phyloP scores from a whole-genome alignment of 53 echinoderm and acorn worm genomes.

The Arbacia lixula region DNA sequence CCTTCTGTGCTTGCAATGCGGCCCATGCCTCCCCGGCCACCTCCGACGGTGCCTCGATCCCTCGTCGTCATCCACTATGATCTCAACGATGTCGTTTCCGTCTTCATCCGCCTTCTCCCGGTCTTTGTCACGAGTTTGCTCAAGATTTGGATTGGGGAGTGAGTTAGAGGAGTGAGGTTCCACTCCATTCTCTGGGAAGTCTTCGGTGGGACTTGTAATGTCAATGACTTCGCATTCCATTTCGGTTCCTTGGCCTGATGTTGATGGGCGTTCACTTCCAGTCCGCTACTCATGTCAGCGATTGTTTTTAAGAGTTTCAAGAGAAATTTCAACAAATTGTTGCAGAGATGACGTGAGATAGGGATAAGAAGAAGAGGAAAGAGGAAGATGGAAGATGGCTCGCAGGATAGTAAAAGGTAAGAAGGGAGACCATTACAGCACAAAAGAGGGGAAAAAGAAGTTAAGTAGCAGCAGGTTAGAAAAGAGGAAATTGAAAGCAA shows the following conservation, averaged over 20 bases:
- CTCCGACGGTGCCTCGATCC: not conserved
- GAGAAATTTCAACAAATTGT: no score
- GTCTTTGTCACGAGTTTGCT: not conserved
- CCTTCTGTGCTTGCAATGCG: constrained; percentile 52
- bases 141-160: not conserved
- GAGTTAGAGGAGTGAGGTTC: not conserved
- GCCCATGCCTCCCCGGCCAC: constrained; percentile 19
- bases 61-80: constrained; percentile 9
- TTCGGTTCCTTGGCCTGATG: not conserved
- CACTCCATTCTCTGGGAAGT: constrained; percentile 34
- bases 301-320: no score
- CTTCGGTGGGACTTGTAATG: constrained; percentile 36
- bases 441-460: not conserved
- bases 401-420: not conserved
- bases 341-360: not conserved
- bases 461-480: not conserved
- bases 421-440: not conserved
- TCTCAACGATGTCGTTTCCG: constrained; percentile 5
- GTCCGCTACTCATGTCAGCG: not conserved
- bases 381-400: not conserved
- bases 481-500: not conserved
- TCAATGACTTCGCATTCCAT: constrained; percentile 35
- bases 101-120: not conserved
- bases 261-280: constrained; percentile 1
- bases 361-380: not conserved